phyloP scores from a whole-genome alignment of 2,888 invertebrate genomes.

The Polylopha cassiicola region DNA sequence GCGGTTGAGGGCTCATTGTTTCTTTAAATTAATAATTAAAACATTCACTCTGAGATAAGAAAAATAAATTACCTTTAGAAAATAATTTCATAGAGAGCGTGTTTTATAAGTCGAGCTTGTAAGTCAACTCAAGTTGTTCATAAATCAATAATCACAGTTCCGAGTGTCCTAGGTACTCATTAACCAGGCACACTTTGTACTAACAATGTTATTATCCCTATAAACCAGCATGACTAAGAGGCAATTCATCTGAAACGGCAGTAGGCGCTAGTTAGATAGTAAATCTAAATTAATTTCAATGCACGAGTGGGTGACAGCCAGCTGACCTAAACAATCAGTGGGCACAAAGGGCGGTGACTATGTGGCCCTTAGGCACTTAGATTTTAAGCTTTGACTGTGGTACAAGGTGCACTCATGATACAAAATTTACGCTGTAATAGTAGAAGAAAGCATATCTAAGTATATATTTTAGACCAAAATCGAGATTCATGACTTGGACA shows the following conservation, averaged over 20 bases:
- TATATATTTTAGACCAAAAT: no score
- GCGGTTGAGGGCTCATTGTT: conserved; percentile 13
- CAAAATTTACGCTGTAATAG: no score
- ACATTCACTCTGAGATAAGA: conserved; percentile 7
- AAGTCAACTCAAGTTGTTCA: no score
- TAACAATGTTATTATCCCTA: conserved; percentile 22
- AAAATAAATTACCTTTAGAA: no score
- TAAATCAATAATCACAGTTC: conserved; percentile 20
- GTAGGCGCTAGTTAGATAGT: conserved; percentile 45
- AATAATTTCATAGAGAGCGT: no score
- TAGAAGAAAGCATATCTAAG: no score
- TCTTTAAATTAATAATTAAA: conserved; percentile 13
- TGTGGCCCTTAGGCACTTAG: conserved; percentile 38
- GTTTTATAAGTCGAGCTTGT: no score
- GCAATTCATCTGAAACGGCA: conserved; percentile 47
- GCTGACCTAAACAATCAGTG: conserved; percentile 57
- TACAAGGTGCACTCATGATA: no score
- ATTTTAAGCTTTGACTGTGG: conserved; percentile 31
- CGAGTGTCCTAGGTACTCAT: conserved; percentile 18
- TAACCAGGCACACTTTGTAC: conserved; percentile 20
- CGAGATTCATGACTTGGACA: no score
- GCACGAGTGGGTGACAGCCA: conserved; percentile 59
- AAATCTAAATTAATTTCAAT: conserved; percentile 65
- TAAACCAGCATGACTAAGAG: conserved; percentile 30
- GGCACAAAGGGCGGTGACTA: conserved; percentile 50